Percentiles rank a stretch among this genome's conserved stretches.
These are phyloP conservation scores for Pelobates cultripes DNA, from an alignment of 2,797 vertebrate species.

Conservation along the genomic window DNA sequence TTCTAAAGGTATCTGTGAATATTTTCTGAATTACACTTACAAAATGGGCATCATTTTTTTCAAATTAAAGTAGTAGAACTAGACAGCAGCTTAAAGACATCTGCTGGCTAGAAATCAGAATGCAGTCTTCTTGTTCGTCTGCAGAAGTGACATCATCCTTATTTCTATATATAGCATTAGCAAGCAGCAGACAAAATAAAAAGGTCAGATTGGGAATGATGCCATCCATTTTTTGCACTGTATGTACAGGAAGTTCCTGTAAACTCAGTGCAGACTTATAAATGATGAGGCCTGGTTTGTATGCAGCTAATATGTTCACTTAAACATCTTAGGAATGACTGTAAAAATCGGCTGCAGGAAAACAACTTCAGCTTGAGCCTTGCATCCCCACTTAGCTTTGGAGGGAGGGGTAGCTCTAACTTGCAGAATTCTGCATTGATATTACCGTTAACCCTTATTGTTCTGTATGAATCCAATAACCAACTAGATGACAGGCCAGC, in stretches of 20 bases:
- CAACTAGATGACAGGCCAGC: neutral
- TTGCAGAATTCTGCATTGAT: neutral
- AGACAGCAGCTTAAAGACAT: constrained; percentile 15
- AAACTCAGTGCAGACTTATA: neutral
- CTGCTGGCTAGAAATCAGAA: constrained; percentile 28
- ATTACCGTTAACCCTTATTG: neutral
- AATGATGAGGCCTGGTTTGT: neutral
- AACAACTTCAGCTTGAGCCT: neutral
- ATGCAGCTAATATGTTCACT: neutral
- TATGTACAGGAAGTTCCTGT: neutral
- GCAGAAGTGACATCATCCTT: constrained; percentile 49
- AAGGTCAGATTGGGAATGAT: constrained; percentile 36
- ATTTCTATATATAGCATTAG: constrained; percentile 44
- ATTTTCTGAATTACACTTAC: too few relatives aligned
- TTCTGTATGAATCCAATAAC: neutral
- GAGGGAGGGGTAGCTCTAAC: neutral
- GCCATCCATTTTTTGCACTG: neutral
- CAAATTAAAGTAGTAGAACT: neutral
- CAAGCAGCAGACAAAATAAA: constrained; percentile 38
- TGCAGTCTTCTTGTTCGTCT: constrained; percentile 32
- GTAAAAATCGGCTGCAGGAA: neutral
- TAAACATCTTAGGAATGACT: neutral
- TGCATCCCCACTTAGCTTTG: neutral
- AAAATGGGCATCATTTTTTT: neutral
- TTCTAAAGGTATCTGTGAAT: too few relatives aligned